Base-by-base conservation (phyloP, 1,140 invertebrate genomes). In the Agrilus planipennis region DNA sequence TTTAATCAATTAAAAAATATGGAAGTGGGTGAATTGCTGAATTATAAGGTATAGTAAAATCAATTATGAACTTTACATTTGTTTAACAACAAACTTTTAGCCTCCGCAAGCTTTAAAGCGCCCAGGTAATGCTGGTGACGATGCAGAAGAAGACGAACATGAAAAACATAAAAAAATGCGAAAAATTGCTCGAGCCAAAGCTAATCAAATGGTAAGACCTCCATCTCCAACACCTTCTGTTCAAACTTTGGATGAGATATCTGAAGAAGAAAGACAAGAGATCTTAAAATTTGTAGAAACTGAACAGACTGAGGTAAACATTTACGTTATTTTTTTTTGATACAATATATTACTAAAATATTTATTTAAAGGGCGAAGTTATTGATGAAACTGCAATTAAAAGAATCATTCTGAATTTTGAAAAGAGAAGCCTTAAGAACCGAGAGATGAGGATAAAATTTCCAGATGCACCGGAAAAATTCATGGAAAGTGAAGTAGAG, bases 371-470 rank as follows among this genome's bases (percentile, higher is more conserved):
- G 69, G 75, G 73, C 41, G 84, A 88, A 55, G 68, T 81, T 3
- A 61, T 97, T 22, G 88, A 95, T 72, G 91, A 95, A 54, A 75
- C 76, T 18, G 77, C 77, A 29, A 68, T 97, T 1, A 95, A 95
- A 56, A 81, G 84, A 59, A 76, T 96, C 56, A 75, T 96, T 22
- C 64, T 94, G 11, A 71, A 84, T 31, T 94, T 99, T 70, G 95
- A 99, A 58, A 97, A 98, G 57, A 77, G 85, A 58, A 81, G 85
- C 28, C 67, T 94, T 0, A 91, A 84, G 63, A 99, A 99, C 63
- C 85, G 95, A 60, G 94, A 99, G 69, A 90, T 96, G 81, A 75
- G 96, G 51, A 96, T 99, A 1, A 99, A 99, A 65, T 98, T 92
- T 68, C 86, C 92, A 2, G 94, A 98, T 63, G 79, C 86, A 51